A percentile compares a stretch with the other conserved stretches of the same genome.
Evolutionary conservation across 1,140 invertebrate genomes (phyloP).

Genomic region (Zaprionus capensis): DNA sequence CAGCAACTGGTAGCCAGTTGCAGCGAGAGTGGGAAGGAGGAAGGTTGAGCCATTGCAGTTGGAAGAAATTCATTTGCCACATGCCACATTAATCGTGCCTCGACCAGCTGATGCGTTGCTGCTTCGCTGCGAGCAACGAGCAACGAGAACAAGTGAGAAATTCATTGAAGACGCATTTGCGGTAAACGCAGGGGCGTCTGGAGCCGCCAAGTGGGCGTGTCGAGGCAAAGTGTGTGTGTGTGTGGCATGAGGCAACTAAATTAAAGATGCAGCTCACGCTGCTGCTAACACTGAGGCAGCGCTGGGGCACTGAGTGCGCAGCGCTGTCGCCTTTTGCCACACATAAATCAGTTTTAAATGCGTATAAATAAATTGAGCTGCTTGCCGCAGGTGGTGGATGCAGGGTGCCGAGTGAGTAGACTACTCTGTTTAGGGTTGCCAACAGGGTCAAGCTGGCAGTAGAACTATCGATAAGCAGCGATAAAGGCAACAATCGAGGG

Average conservation of each 20-base stretch:
- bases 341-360: conserved; percentile 82
- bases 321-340: conserved; percentile 51
- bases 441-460: neutral
- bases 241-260: conserved; percentile 59
- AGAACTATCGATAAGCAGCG: conserved; percentile 22
- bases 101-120: conserved; percentile 46
- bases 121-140: neutral
- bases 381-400: conserved; percentile 31
- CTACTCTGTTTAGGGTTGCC: conserved; percentile 13
- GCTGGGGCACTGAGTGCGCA: neutral
- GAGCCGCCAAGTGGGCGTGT: conserved; percentile 13
- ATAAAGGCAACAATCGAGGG: neutral
- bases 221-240: neutral
- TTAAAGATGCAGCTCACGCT: conserved; percentile 76
- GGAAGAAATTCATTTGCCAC: conserved; percentile 45
- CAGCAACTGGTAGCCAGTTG: conserved; percentile 9
- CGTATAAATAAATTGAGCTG: conserved; percentile 77
- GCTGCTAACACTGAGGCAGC: conserved; percentile 27
- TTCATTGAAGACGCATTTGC: conserved; percentile 81
- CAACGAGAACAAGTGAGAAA: conserved; percentile 58
- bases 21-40: neutral
- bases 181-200: conserved; percentile 43
- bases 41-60: conserved; percentile 19
- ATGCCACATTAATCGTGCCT: conserved; percentile 68
- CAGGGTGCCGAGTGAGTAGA: neutral